Conservation (phyloP, 2,888 invertebrate genomes). For the Andrena haemorrhoa region DNA sequence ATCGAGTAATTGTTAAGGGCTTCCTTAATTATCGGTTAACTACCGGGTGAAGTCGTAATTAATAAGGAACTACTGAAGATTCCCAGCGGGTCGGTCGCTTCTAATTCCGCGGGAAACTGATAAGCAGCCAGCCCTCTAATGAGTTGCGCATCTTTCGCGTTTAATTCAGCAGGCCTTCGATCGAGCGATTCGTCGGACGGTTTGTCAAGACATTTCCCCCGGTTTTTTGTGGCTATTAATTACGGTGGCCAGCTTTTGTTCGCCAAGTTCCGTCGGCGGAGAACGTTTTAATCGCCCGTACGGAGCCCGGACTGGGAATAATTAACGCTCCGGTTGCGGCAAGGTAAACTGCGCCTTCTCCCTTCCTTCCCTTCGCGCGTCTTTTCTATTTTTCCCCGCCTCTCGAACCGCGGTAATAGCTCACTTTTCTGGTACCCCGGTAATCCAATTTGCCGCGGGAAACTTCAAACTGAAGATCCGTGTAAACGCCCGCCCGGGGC, state of each 20-base stretch:
- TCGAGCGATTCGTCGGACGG: conserved; percentile 16
- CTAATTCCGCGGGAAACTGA: neutral
- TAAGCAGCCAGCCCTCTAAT: neutral
- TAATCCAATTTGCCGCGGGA: conserved; percentile 20
- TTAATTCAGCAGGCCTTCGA: conserved; percentile 7
- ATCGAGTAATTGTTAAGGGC: neutral
- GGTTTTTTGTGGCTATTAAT: conserved; percentile 33
- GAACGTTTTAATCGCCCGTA: conserved; percentile 30
- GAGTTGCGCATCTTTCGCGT: neutral
- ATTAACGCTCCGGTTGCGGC: conserved; percentile 30
- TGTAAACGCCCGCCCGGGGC: conserved; percentile 17
- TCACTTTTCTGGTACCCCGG: conserved; percentile 7
- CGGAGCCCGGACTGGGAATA: conserved; percentile 21
- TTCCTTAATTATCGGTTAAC: conserved; percentile 1
- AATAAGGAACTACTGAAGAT: neutral
- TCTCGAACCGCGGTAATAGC: conserved; percentile 17
- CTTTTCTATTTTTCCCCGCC: neutral
- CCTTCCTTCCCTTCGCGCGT: too few species aligned
- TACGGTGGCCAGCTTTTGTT: conserved; percentile 24
- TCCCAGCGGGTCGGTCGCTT: neutral
- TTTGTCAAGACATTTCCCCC: conserved; percentile 25
- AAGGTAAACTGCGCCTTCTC: conserved; percentile 25
- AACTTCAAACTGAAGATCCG: conserved; percentile 17
- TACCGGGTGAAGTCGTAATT: neutral
- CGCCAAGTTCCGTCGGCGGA: conserved; percentile 12